A percentile compares a stretch with the other conserved stretches of the same genome.
phyloP scores from a whole-genome alignment of 2,113 vertebrate genomes.

The Cranoglanis bouderius region DNA sequence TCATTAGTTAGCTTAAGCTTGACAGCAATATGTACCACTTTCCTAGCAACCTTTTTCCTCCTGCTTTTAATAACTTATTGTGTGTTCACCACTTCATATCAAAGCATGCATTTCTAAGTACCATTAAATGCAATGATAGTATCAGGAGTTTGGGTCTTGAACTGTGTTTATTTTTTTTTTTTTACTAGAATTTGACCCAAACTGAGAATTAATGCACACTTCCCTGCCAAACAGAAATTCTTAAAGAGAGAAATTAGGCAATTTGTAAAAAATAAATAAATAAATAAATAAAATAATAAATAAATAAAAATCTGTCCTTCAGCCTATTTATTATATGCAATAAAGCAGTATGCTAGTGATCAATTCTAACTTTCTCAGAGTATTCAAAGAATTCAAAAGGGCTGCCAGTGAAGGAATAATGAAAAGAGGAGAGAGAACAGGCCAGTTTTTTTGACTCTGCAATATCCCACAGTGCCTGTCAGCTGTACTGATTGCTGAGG shows the following conservation, averaged over 20 bases:
- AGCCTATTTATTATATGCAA: neutral
- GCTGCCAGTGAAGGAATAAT: neutral
- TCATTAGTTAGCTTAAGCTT: slow-evolving; percentile 13
- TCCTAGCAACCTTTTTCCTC: slow-evolving; percentile 2
- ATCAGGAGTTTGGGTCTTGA: neutral
- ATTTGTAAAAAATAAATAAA: neutral
- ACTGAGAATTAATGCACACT: neutral
- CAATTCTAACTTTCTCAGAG: neutral
- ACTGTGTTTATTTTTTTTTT: neutral
- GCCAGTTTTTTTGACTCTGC: slow-evolving; percentile 13
- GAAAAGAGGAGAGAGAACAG: neutral
- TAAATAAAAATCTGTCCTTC: neutral
- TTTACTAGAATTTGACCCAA: neutral
- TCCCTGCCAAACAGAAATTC: neutral
- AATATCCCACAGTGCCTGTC: slow-evolving; percentile 41
- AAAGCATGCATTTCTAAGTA: neutral
- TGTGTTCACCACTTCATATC: neutral
- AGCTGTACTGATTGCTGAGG: slow-evolving; percentile 28
- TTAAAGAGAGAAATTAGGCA: neutral
- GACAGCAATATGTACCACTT: neutral
- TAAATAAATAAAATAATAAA: neutral
- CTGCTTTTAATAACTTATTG: neutral
- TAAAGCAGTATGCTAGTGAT: neutral
- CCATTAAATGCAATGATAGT: neutral
- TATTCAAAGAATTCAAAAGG: neutral